Conservation (phyloP, 1,140 invertebrate genomes). For the Scylla paramamosain region DNA sequence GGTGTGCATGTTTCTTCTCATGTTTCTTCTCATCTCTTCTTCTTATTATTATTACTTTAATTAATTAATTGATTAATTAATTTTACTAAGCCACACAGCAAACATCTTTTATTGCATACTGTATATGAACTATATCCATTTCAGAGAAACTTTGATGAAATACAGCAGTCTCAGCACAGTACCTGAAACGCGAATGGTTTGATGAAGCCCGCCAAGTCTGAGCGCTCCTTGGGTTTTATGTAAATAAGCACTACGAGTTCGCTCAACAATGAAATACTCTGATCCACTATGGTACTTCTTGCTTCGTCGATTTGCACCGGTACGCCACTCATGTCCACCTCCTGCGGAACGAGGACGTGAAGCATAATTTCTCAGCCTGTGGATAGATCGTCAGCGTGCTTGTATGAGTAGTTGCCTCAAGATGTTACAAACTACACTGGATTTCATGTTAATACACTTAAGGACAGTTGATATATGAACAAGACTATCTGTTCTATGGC, state of each 20-base stretch:
- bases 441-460: too few relatives aligned
- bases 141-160: not conserved
- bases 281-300: not conserved
- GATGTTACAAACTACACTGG: too few relatives aligned
- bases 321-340: not conserved
- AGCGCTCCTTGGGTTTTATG: not conserved
- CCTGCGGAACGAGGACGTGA: not conserved
- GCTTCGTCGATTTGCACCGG: not conserved
- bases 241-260: not conserved
- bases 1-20: not conserved
- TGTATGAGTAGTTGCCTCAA: too few relatives aligned
- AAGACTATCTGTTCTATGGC: too few relatives aligned
- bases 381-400: too few relatives aligned
- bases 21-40: not conserved
- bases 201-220: not conserved
- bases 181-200: not conserved
- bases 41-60: not conserved
- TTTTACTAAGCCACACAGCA: too few relatives aligned
- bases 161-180: not conserved
- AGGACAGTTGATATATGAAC: too few relatives aligned
- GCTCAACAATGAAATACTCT: not conserved
- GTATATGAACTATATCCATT: too few relatives aligned
- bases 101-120: too few relatives aligned
- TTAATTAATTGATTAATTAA: too few relatives aligned
- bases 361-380: too few relatives aligned